A percentile compares a stretch with the other conserved stretches of the same genome.
phyloP scores from a whole-genome alignment of 2,797 vertebrate genomes.

The Ambastaia sidthimunki region DNA sequence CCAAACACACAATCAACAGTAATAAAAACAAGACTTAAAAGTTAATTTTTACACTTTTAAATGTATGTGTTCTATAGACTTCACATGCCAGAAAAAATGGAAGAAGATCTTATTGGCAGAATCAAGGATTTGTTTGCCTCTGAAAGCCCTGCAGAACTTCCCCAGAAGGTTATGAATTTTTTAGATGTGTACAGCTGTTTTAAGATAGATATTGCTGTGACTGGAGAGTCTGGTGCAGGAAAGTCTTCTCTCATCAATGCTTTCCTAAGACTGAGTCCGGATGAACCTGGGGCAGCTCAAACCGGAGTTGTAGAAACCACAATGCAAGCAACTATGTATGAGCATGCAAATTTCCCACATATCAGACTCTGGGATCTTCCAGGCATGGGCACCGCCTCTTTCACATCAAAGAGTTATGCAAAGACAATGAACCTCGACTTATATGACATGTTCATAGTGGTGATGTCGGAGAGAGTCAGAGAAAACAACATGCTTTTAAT shows the following conservation, averaged over 20 bases:
- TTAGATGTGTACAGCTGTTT: slow-evolving; percentile 44
- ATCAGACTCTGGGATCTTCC: slow-evolving; percentile 62
- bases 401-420: slow-evolving; percentile 54
- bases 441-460: slow-evolving; percentile 60
- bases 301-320: slow-evolving; percentile 57
- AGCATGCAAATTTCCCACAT: slow-evolving; percentile 33
- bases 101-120: slow-evolving; percentile 42
- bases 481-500: slow-evolving; percentile 58
- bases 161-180: slow-evolving; percentile 22
- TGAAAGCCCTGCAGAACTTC: slow-evolving; percentile 18
- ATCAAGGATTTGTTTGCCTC: slow-evolving; percentile 37
- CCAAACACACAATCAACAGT: background rate
- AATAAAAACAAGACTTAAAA: no score
- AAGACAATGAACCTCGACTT: slow-evolving; percentile 50
- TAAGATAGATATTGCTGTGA: slow-evolving; percentile 56
- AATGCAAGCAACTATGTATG: slow-evolving; percentile 36
- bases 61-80: slow-evolving; percentile 15
- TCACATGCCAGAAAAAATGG: slow-evolving; percentile 41
- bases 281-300: slow-evolving; percentile 47
- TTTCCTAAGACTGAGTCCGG: slow-evolving; percentile 43
- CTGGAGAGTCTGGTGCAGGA: slow-evolving; percentile 57
- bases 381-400: slow-evolving; percentile 58
- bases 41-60: no score
- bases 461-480: slow-evolving; percentile 57
- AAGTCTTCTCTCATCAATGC: slow-evolving; percentile 61